Evolutionary conservation across 2,113 vertebrate genomes (phyloP).

Genomic region (Chloropsis cyanopogon): DNA sequence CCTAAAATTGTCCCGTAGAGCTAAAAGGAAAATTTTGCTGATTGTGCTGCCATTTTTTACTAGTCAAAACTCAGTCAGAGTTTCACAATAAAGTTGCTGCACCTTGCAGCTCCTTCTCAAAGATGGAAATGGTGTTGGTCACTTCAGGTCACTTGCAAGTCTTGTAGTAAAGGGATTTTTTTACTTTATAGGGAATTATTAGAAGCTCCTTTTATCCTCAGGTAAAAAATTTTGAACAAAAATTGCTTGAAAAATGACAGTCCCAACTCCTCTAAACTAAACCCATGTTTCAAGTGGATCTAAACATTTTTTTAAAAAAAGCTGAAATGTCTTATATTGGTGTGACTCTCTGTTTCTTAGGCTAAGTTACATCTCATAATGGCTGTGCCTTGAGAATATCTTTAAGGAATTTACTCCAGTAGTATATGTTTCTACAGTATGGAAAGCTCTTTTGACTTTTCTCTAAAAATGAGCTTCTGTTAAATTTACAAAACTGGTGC

Average conservation of each 20-base stretch:
- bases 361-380: background rate
- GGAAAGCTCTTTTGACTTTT: background rate
- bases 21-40: background rate
- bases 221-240: background rate
- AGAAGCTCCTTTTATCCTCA: background rate
- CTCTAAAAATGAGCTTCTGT: background rate
- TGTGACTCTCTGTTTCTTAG: background rate
- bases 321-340: background rate
- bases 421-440: accelerated
- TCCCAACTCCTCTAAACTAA: background rate
- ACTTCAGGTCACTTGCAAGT: background rate
- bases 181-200: background rate
- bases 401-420: background rate
- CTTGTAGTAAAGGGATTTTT: background rate
- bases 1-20: background rate
- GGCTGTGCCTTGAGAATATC: background rate
- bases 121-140: background rate
- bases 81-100: background rate
- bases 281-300: background rate
- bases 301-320: background rate
- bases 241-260: background rate
- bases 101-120: background rate
- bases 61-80: background rate
- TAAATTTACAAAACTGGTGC: background rate
- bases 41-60: background rate